phyloP scores from a whole-genome alignment of 2,888 invertebrate species.

The Dermolepida albohirtum region DNA sequence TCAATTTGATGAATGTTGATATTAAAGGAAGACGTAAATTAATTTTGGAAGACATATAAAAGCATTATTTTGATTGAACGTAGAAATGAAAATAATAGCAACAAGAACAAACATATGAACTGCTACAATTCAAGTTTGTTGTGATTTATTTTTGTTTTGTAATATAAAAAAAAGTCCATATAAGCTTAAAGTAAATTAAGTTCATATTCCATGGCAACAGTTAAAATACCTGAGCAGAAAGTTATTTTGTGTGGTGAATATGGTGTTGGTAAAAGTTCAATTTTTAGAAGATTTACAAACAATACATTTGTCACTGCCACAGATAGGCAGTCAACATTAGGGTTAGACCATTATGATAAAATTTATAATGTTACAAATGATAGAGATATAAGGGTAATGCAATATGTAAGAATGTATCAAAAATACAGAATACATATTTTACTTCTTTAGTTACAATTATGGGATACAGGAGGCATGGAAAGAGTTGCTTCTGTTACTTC shows the following conservation, averaged over 20 bases:
- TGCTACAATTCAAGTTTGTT: no score
- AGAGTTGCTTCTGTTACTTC: slow-evolving; percentile 94
- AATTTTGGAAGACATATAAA: no score
- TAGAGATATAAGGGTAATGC: slow-evolving; percentile 81
- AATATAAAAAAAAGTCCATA: no score
- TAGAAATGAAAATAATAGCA: no score
- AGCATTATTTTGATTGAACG: no score
- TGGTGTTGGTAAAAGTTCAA: slow-evolving; percentile 94
- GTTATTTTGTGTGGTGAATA: slow-evolving; percentile 96
- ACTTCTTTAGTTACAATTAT: slow-evolving; percentile 82
- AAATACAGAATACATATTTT: slow-evolving; percentile 33
- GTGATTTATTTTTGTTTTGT: no score
- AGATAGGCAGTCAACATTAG: slow-evolving; percentile 88
- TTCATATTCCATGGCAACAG: slow-evolving; percentile 75
- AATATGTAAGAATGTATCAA: neutral
- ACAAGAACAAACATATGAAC: no score
- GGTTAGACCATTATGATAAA: slow-evolving; percentile 91
- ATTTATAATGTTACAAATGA: slow-evolving; percentile 77
- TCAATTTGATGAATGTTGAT: no score
- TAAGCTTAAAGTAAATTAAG: neutral
- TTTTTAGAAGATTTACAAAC: slow-evolving; percentile 91
- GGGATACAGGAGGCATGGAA: slow-evolving; percentile 98
- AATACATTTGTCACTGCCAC: slow-evolving; percentile 87
- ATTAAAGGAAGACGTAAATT: no score
- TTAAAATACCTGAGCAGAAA: slow-evolving; percentile 88